Evolutionary conservation across 2,888 invertebrate genomes (phyloP), one percentile per base, ranked within the genome.

Genomic region (Synanthedon vespiformis): DNA sequence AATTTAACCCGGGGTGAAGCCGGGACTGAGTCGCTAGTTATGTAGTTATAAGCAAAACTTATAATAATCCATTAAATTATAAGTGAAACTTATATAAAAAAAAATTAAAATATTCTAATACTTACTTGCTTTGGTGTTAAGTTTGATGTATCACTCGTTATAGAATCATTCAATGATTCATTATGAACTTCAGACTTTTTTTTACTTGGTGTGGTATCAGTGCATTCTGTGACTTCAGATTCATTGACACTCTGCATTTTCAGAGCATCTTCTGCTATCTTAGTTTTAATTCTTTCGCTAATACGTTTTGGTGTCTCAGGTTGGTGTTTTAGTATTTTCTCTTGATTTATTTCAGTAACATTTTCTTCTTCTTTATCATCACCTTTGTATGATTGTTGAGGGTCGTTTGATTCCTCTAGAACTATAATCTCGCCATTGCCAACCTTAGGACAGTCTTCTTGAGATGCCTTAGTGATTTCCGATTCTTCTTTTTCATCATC

Each of bases 91-190:
- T 41, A 47, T 49, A 22, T 48, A 44, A 52, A 40, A 51, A 47
- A 18, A 18, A 44, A 51, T 27, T 6, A 34, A 1, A 34, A 34
- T 34, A 50, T 5, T 18, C 11, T 27, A 13, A 47, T 40, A 59
- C 57, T 62, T 64, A 81, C 86, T 69, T 82, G 84, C 65, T 82
- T 86, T 0, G 86, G 86, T 52, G 86, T 86, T 54, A 81, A 59
- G 57, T 72, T 80, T 22, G 60, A 57, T 12, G 67, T 54, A 3
- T 61, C 14, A n/a, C 18, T 54, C 40, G 60, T 63, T 6, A 49
- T n/a, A 4, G 56, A 55, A 40, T 55, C 56, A 49, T 50, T 57
- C n/a, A 56, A 34, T 0, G 56, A 56, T 18, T 56, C 56, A 52
- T 56, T 52, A 2, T 54, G 49, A n/a, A 54, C 51, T 3, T 54